Conservation (phyloP, 2,888 invertebrate genomes). For the Aporophyla nigra region DNA sequence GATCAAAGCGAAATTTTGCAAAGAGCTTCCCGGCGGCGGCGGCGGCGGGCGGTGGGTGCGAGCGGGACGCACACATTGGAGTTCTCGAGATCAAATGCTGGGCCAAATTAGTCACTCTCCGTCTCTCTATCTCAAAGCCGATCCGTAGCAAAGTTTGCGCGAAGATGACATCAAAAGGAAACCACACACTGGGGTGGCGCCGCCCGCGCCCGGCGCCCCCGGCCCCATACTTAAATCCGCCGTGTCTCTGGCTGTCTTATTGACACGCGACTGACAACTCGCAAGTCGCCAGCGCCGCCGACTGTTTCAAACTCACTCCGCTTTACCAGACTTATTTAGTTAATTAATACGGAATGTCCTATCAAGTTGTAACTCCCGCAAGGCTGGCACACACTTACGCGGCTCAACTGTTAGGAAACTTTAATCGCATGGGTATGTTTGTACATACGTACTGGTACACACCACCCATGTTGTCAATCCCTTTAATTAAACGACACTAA, state of each 20-base stretch:
- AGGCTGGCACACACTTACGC: constrained; percentile 83
- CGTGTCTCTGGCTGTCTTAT: constrained; percentile 90
- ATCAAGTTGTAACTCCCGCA: constrained; percentile 87
- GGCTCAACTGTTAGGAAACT: constrained; percentile 84
- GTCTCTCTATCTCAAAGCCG: constrained; percentile 91
- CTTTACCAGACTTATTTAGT: constrained; percentile 90
- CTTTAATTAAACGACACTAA: constrained; percentile 82
- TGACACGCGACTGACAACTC: constrained; percentile 90
- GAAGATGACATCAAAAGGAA: constrained; percentile 91
- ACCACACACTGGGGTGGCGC: constrained; percentile 90
- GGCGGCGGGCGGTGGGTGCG: constrained; percentile 85
- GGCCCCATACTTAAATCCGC: constrained; percentile 88
- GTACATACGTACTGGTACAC: constrained; percentile 71
- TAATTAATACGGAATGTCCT: constrained; percentile 91
- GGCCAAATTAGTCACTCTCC: constrained; percentile 91
- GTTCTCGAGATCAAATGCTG: constrained; percentile 91
- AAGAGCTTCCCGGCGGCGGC: constrained; percentile 89
- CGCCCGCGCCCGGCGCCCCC: constrained; percentile 78
- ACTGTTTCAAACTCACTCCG: constrained; percentile 83
- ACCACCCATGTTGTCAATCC: constrained; percentile 73
- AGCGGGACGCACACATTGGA: constrained; percentile 87
- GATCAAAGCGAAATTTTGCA: constrained; percentile 91
- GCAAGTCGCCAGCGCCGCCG: constrained; percentile 85
- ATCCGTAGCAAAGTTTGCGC: constrained; percentile 91
- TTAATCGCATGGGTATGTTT: constrained; percentile 83